Conservation (phyloP, 2,113 vertebrate genomes). For the Peromyscus californicus region DNA sequence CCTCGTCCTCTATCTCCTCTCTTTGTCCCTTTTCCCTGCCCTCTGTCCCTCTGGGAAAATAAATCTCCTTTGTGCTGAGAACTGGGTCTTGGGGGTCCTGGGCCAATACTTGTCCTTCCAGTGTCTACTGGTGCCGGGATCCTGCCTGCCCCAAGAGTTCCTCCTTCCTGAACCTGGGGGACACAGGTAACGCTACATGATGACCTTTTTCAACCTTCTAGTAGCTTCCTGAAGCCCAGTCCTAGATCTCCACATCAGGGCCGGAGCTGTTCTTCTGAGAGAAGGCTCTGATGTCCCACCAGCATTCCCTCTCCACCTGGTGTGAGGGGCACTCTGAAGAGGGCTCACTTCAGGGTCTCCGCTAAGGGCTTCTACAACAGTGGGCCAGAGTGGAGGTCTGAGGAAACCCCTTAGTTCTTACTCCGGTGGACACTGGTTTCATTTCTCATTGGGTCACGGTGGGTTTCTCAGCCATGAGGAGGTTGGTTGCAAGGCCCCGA, state of each 20-base stretch:
- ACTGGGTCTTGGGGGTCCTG: not conserved
- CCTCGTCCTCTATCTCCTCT: not conserved
- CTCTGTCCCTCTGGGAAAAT: not conserved
- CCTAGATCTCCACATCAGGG: too few species aligned
- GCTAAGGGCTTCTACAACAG: not conserved
- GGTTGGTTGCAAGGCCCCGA: too few species aligned
- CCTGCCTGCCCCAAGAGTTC: fast-evolving
- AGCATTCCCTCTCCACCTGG: not conserved
- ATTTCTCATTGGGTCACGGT: constrained; percentile 47
- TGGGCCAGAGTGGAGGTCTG: not conserved
- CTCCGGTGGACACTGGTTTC: not conserved
- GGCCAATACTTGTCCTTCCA: not conserved
- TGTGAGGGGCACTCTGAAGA: not conserved
- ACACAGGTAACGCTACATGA: not conserved
- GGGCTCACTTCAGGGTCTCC: not conserved
- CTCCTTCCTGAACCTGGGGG: not conserved
- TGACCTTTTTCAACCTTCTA: not conserved
- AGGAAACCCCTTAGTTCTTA: not conserved
- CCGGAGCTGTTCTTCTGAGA: not conserved
- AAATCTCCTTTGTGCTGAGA: not conserved
- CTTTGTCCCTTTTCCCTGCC: not conserved
- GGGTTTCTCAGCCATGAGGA: not conserved
- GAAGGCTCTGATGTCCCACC: fast-evolving
- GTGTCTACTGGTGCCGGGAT: fast-evolving
- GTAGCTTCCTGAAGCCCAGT: not conserved